These are phyloP conservation scores for Triplophysa siluroides DNA, from an alignment of 2,113 vertebrate genomes.

Conservation along the genomic window DNA sequence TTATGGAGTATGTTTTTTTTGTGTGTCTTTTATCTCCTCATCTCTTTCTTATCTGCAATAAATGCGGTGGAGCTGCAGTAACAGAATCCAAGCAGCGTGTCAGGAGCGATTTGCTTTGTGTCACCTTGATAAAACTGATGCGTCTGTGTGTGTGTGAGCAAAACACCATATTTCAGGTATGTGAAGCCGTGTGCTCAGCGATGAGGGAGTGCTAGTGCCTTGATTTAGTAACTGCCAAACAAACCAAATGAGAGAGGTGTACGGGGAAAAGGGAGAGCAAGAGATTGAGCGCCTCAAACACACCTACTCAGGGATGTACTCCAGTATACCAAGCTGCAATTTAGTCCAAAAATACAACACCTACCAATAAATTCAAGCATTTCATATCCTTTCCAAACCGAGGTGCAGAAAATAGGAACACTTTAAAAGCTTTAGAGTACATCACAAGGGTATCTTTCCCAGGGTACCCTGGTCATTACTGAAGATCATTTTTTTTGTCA, in stretches of 20 bases:
- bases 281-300: background rate
- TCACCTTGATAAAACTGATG: conserved; percentile 19
- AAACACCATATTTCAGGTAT: conserved; percentile 14
- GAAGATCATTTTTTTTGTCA: conserved; percentile 6
- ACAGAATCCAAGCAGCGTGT: background rate
- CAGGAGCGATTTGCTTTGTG: conserved; percentile 25
- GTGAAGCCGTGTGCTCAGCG: conserved; percentile 7
- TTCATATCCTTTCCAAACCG: background rate
- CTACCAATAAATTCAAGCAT: conserved; percentile 2
- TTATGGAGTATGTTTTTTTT: background rate
- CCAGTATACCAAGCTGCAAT: background rate
- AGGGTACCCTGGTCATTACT: conserved; percentile 26
- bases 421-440: background rate
- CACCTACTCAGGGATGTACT: background rate
- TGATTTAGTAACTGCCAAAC: conserved; percentile 31
- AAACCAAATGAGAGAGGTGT: conserved; percentile 1
- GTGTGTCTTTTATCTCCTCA: background rate
- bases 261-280: background rate
- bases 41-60: background rate
- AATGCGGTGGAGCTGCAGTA: conserved; percentile 19
- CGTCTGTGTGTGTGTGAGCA: background rate
- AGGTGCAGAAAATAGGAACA: background rate
- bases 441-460: background rate
- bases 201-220: conserved; percentile 12
- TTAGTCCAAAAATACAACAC: conserved; percentile 24